Conservation (phyloP, 2,797 vertebrate species). For the Periparus ater region DNA sequence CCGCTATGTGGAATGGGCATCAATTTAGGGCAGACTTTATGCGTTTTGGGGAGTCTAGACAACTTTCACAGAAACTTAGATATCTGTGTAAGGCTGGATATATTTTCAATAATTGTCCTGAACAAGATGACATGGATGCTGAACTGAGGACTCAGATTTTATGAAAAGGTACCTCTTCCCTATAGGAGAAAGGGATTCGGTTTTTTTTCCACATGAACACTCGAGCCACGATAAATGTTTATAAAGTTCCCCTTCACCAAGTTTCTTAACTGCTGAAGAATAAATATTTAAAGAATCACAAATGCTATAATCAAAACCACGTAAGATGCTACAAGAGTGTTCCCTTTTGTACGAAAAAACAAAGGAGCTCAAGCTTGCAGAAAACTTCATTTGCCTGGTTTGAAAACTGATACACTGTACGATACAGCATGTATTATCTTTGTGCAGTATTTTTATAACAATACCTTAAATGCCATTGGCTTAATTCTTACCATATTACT, state of each 20-base stretch:
- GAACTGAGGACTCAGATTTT: neutral
- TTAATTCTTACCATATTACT: conserved; percentile 73
- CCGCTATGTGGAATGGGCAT: neutral
- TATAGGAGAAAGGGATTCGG: neutral
- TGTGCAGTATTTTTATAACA: conserved; percentile 64
- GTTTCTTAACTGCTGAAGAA: conserved; percentile 32
- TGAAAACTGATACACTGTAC: conserved; percentile 49
- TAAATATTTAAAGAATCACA: conserved; percentile 56
- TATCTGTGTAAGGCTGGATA: neutral
- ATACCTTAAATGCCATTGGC: conserved; percentile 60
- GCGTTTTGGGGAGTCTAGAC: neutral
- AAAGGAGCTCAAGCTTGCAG: conserved; percentile 34
- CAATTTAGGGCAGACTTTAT: neutral
- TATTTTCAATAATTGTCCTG: neutral
- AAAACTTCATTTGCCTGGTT: conserved; percentile 42
- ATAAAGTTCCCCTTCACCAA: conserved; percentile 32
- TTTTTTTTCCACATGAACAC: conserved; percentile 4
- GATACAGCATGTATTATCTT: conserved; percentile 41
- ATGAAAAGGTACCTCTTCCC: neutral
- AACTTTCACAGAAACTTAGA: neutral
- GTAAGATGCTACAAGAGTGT: conserved; percentile 12
- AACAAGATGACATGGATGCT: neutral
- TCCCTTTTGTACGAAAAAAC: neutral
- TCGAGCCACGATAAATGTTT: conserved; percentile 5
- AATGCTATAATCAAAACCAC: conserved; percentile 50